These are phyloP conservation scores for Potamarius usumacintae DNA, from an alignment of 2,113 vertebrate genomes.

Conservation along the genomic window DNA sequence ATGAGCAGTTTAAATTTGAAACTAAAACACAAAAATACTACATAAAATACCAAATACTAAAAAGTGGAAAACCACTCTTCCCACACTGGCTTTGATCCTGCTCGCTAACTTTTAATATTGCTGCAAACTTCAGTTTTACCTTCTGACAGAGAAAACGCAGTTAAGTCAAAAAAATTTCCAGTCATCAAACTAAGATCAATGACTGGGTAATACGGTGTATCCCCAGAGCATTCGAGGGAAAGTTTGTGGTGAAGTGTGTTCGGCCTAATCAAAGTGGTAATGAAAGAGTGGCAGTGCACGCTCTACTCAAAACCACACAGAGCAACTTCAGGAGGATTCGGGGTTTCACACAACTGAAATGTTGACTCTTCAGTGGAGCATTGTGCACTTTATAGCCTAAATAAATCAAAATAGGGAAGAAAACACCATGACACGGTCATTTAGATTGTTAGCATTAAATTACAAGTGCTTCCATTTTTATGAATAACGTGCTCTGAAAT, in stretches of 20 bases:
- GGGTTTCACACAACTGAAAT: background rate
- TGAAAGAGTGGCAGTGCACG: constrained; percentile 14
- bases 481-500: background rate
- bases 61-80: background rate
- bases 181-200: constrained; percentile 28
- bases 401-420: background rate
- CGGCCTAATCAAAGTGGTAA: constrained; percentile 27
- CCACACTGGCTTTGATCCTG: background rate
- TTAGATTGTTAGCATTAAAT: background rate
- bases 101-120: background rate
- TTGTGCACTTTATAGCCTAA: background rate
- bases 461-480: background rate
- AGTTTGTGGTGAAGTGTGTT: constrained; percentile 25
- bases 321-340: background rate
- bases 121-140: background rate
- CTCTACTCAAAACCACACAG: constrained; percentile 17
- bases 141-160: background rate
- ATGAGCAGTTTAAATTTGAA: background rate
- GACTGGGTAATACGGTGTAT: constrained; percentile 28
- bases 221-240: constrained; percentile 32
- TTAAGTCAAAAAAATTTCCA: constrained; percentile 13
- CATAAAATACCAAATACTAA: background rate
- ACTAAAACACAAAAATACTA: background rate
- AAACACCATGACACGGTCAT: background rate
- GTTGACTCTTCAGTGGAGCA: background rate